Evolutionary conservation across 1,140 invertebrate genomes (phyloP).

Genomic region (Drosophila jambulina): DNA sequence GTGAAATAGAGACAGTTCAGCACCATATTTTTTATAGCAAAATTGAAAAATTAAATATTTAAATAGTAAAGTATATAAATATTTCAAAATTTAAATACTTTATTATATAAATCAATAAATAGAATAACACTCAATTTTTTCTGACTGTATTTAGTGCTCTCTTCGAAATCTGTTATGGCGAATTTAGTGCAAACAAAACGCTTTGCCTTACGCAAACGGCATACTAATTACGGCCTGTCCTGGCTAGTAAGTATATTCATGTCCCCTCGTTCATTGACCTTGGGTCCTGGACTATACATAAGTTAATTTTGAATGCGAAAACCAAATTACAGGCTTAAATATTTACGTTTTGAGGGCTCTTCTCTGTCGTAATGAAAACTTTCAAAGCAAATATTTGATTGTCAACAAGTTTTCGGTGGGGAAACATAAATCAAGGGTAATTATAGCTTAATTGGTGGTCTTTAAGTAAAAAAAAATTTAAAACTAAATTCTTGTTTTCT

Average conservation of each 20-base stretch:
- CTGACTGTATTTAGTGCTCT: conserved; percentile 10
- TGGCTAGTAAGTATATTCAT: conserved; percentile 7
- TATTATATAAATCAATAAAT: background rate
- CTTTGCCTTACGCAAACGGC: conserved; percentile 70
- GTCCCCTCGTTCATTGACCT: conserved; percentile 47
- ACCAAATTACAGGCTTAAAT: conserved; percentile 66
- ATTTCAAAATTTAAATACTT: background rate
- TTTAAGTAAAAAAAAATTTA: background rate
- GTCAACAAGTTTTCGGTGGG: conserved; percentile 5
- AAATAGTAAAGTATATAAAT: background rate
- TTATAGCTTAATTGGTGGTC: conserved; percentile 1
- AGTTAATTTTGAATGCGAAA: conserved; percentile 45
- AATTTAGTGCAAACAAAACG: conserved; percentile 81
- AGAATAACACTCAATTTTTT: background rate
- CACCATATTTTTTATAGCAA: too few species aligned
- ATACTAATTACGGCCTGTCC: conserved; percentile 63
- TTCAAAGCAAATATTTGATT: conserved; percentile 66
- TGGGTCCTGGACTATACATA: conserved; percentile 11
- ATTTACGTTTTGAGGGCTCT: conserved; percentile 29
- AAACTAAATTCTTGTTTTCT: background rate
- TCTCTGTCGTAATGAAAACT: conserved; percentile 50
- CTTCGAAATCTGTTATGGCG: conserved; percentile 30
- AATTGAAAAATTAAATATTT: background rate
- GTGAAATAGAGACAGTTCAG: too few species aligned
- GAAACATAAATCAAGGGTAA: background rate